Evolutionary conservation across 2,888 invertebrate genomes (phyloP), one percentile per base, ranked within the genome.

Genomic region (Mythimna impura): DNA sequence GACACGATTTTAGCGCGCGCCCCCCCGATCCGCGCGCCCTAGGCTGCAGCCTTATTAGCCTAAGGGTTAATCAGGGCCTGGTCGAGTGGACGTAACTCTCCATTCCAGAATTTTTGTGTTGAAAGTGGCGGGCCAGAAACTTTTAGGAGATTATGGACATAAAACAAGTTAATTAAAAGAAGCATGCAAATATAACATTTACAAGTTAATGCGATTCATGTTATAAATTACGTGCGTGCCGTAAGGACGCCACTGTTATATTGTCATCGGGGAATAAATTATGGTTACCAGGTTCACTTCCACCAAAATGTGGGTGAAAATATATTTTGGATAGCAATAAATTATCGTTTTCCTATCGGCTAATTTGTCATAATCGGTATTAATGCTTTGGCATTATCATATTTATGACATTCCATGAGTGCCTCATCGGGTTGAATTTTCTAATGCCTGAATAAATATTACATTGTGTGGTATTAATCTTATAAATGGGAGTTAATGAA

Each of bases 281-380:
- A 83, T 79, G 43, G 52, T 62, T 76, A 68, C 72, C 66, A 71
- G 50, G 58, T 72, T 64, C 70, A 60, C 10, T 66, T 52, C 20
- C 50, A 52, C 52, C 52, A 22, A 67, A 78, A 80, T 78, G 47
- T 82, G 64, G 75, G 58, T 67, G 77, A 82, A 79, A 83, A 80
- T 80, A 72, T 80, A 81, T 78, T 85, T 84, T 72, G 61, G 66
- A 61, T 65, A 43, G 62, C 64, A 73, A 78, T 85, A 85, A 84
- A 78, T 77, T 82, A 70, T 80, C 43, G 55, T 72, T 74, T 80
- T 70, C 77, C 80, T 76, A 85, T 74, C 47, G 67, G 58, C 61
- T 73, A 78, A 85, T 85, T 82, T 82, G 77, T 82, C 72, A 82
- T 75, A 76, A 78, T 70, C 69, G 72, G 66, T 82, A 80, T 85